Evolutionary conservation across 2,888 invertebrate genomes (phyloP), one percentile per base, ranked within the genome.

Genomic region (Leucoma salicis): DNA sequence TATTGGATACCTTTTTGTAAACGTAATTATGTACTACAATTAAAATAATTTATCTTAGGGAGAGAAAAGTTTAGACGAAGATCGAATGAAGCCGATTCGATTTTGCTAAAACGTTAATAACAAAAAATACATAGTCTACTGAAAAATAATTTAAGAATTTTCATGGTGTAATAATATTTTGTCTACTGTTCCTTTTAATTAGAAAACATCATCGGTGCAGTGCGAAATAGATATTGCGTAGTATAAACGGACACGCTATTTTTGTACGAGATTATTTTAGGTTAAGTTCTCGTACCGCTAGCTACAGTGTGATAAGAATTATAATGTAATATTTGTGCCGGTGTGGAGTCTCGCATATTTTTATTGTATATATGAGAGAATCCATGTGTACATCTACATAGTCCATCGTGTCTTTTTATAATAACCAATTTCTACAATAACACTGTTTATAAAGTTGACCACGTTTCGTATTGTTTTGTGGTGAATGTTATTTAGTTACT

Each of bases 221-320:
- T 38, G 33, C 37, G 38, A 25, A 33, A 18, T 49, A 48, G 53
- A 58, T 50, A 47, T 57, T 54, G 57, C 43, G 42, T 53, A 50
- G 29, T 57, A 51, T 59, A 60, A 57, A 57, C 49, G 35, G 54
- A 61, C 57, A 47, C 44, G 42, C 49, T 59, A 60, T 59, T 59
- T 59, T 59, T 60, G 38, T 60, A 59, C 32, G 31, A 42, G 34
- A 48, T 60, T 53, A 49, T 53, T 49, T 60, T 49, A 49, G 32
- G 35, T 49, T 47, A 48, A 32, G 34, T 34, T 49, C 43, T 38
- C 29, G 32, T 31, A 12, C 31, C 31, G 33, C 40, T 40, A 52
- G 39, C 46, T 45, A 24, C 42, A 41, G 27, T 32, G 21, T 46
- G 34, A 43, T 31, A 32, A 46, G 36, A 25, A 28, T 37, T 31